phyloP scores from a whole-genome alignment of 2,113 vertebrate species.

The Megaleporinus macrocephalus region DNA sequence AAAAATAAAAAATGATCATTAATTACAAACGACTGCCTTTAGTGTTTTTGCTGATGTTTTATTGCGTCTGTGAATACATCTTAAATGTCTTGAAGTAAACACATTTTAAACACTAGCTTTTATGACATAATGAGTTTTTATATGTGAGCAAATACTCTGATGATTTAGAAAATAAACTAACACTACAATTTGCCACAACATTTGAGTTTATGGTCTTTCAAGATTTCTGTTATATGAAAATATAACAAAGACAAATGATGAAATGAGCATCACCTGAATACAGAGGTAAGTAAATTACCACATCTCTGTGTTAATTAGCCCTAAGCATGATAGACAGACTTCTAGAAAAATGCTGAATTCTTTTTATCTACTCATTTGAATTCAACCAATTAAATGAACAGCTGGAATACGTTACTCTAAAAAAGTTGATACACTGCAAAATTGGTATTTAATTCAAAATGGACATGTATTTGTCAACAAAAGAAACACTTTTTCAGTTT shows the following conservation, averaged over 20 bases:
- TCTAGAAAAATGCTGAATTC: not conserved
- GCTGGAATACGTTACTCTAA: too few species aligned
- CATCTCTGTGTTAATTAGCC: not conserved
- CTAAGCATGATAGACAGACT: not conserved
- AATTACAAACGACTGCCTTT: conserved; percentile 37
- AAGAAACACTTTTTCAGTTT: too few species aligned
- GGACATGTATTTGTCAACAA: too few species aligned
- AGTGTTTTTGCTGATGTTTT: conserved; percentile 16
- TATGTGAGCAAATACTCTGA: not conserved
- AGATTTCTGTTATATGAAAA: too few species aligned
- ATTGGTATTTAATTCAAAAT: too few species aligned
- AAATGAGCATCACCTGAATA: not conserved
- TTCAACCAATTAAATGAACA: not conserved
- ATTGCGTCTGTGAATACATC: not conserved
- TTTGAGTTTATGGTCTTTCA: too few species aligned
- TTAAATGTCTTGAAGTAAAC: conserved; percentile 11
- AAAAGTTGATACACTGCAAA: too few species aligned
- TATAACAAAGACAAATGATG: not conserved
- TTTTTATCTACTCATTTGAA: not conserved
- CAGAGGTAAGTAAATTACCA: not conserved
- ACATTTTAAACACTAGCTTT: not conserved
- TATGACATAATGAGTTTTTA: not conserved
- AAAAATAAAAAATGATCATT: conserved; percentile 40
- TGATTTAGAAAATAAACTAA: not conserved
- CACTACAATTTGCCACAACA: too few species aligned